These are phyloP conservation scores for Xylocopa sonorina DNA, from an alignment of 1,140 invertebrate genomes.

Conservation along the genomic window DNA sequence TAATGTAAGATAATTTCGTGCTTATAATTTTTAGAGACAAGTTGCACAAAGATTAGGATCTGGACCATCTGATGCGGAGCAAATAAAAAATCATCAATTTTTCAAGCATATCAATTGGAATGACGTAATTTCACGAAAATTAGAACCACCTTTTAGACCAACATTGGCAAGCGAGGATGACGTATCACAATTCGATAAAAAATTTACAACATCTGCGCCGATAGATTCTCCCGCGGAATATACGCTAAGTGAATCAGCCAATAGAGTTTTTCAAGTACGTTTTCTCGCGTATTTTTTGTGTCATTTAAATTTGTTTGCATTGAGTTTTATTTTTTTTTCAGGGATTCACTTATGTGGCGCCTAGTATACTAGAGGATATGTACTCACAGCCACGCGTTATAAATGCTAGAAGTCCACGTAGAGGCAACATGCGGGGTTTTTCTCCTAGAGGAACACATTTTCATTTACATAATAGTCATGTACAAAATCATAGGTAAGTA, in stretches of 20 bases:
- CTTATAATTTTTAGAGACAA: conserved; percentile 83
- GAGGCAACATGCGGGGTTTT: conserved; percentile 71
- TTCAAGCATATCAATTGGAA: conserved; percentile 97
- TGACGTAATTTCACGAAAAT: conserved; percentile 91
- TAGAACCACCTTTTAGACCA: conserved; percentile 96
- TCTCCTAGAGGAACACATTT: conserved; percentile 72
- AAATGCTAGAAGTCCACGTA: conserved; percentile 88
- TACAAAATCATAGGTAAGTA: conserved; percentile 73
- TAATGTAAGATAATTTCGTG: background rate
- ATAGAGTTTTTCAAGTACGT: conserved; percentile 94
- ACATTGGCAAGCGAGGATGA: conserved; percentile 95
- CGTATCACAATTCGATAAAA: conserved; percentile 98
- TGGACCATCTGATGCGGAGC: conserved; percentile 90
- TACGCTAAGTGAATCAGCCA: conserved; percentile 96
- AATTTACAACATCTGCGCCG: conserved; percentile 98
- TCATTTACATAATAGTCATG: conserved; percentile 70
- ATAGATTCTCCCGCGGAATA: conserved; percentile 99
- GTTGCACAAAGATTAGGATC: conserved; percentile 89
- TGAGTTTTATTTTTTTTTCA: conserved; percentile 77
- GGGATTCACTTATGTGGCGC: conserved; percentile 99
- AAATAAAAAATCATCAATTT: conserved; percentile 95
- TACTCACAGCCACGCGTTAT: conserved; percentile 86
- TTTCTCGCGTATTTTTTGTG: background rate
- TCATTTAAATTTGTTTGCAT: background rate
- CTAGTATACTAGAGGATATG: conserved; percentile 96